Evolutionary conservation across 2,113 vertebrate genomes (phyloP).

Genomic region (Erinaceus europaeus): DNA sequence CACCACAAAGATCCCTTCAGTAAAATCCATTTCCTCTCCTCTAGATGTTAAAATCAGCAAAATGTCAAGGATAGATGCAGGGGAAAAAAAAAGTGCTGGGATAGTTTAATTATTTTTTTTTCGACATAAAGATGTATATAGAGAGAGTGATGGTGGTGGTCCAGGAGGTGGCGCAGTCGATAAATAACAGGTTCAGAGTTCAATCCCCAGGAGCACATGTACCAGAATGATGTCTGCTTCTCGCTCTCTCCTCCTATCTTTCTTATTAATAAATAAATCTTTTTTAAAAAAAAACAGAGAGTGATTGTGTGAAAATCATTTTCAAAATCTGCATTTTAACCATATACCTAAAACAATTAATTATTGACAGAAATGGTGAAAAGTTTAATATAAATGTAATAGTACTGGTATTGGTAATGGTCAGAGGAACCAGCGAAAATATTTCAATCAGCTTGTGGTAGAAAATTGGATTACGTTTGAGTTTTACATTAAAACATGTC

Average conservation of each 20-base stretch:
- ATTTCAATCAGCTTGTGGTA: not conserved
- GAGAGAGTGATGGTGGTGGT: too few relatives aligned
- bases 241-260: too few relatives aligned
- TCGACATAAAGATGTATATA: too few relatives aligned
- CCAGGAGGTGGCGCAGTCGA: too few relatives aligned
- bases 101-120: not conserved
- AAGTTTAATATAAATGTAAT: not conserved
- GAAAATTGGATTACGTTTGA: constrained; percentile 23
- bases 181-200: too few relatives aligned
- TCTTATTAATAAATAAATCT: too few relatives aligned
- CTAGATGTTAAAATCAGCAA: not conserved
- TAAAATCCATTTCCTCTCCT: not conserved
- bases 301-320: not conserved
- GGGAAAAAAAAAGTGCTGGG: not conserved
- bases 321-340: constrained; percentile 9
- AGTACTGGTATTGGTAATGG: not conserved
- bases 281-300: not conserved
- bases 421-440: constrained; percentile 34
- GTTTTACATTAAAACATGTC: constrained; percentile 9
- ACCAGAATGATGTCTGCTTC: too few relatives aligned
- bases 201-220: too few relatives aligned
- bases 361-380: constrained; percentile 24
- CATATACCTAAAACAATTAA: constrained; percentile 23
- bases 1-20: not conserved
- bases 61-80: not conserved